Evolutionary conservation across 2,888 invertebrate genomes (phyloP), one percentile per base, ranked within the genome.

Genomic region (Ormyrus labotus): DNA sequence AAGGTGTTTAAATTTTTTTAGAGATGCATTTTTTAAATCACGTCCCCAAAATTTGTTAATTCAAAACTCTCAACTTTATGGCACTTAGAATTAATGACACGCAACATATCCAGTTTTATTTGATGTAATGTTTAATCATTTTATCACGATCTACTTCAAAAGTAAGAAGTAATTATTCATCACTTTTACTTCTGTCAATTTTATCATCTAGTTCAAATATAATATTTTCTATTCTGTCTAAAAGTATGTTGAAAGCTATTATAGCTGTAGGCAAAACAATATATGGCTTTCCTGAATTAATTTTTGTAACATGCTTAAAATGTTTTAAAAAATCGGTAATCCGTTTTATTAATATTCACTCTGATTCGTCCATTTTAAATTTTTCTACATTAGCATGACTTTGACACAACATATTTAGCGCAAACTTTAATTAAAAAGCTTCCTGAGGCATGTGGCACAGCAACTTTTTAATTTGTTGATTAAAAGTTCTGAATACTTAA

Each of bases 51-150:
- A 0, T 48, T 48, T 5, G 74, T 67, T 11, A 63, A 6, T 9
- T 73, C 65, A 50, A 80, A 82, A 45, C 68, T 19, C 34, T 64
- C 69, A 4, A 51, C 11, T 63, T 80, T 78, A 13, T 74, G 70
- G 80, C 74, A 67, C 78, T 74, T 45, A 80, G 53, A n/a, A 80
- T 78, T 8, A 82, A 45, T 1, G 80, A 73, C 0, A 70, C 71
- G 11, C 64, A 75, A 11, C 75, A 75, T 6, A 80, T 45, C 80
- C 75, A 80, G 55, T 80, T 75, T 47, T 64, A 75, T 65, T 80
- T 80, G 47, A 55, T 34, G 47, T 80, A 80, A 53, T 80, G 80
- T 45, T 75, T 75, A 8, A 80, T 13, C 9, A 80, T 10, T 65
- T 80, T 75, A 34, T 78, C 78, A 5, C 71, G 70, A 13, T 60